Base-by-base conservation (phyloP, 2,113 vertebrate species). In the Marmota flaviventris region DNA sequence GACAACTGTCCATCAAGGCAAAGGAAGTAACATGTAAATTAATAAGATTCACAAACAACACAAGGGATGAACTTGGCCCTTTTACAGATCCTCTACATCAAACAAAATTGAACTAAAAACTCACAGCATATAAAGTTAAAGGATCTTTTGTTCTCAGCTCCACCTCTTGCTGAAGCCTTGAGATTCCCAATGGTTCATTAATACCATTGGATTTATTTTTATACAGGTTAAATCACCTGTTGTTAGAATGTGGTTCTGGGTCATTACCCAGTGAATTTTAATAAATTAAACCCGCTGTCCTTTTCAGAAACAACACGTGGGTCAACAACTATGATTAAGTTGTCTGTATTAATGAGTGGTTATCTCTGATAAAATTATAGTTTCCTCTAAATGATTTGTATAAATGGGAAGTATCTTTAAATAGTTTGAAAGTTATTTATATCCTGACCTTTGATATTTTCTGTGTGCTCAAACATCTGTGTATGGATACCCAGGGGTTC, bases 261-360 rank as follows among this genome's bases (percentile, higher is more conserved):
- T 98, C 98, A 97, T 97, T 95, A 93, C 0, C 18, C 39, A 94
- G 98, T 75, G 56, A 94, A n/a, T 76, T 89, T 98, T 96, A 94
- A 95, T 97, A 98, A 96, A 94, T 97, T 97, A 98, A 97, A 25
- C 93, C 65, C 79, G 69, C 85, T 96, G 89, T 97, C 95, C 97
- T 98, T 98, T 95, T 97, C 94, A 95, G 95, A 96, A 85, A 89
- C 92, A 96, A 97, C 90, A 97, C 89, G 69, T 93, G 48, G 97
- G 98, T 98, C 97, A 98, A 97, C 88, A 97, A 86, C 96, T 97
- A 78, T 96, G 97, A 98, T 98, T 98, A 98, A 98, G 39, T 73
- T 98, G 97, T 97, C 97, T 97, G 25, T 76, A 96, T 96, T 98
- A 98, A 98, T 98, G 87, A 97, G 72, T 72, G 79, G 65, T 95